phyloP scores from a whole-genome alignment of 2,888 invertebrate genomes.

The Acleris sparsana region DNA sequence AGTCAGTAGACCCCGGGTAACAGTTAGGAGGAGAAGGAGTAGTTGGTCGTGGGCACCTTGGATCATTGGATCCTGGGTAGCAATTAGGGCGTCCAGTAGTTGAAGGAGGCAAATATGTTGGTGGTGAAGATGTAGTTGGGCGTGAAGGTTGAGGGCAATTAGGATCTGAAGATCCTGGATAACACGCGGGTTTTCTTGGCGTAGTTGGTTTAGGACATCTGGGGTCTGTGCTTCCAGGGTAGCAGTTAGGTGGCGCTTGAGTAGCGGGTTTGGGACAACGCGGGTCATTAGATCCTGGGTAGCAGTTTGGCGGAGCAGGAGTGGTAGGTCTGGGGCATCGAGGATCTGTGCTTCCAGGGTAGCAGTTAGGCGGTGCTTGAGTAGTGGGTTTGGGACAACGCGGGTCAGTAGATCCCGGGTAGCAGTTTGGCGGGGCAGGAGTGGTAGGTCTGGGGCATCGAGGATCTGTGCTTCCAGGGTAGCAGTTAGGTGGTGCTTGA shows the following conservation, averaged over 20 bases:
- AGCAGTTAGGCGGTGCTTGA: constrained; percentile 42
- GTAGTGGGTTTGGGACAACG: constrained; percentile 53
- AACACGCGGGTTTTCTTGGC: constrained; percentile 43
- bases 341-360: constrained; percentile 49
- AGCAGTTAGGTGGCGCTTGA: constrained; percentile 40
- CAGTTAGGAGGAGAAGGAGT: constrained; percentile 41
- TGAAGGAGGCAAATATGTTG: constrained; percentile 46
- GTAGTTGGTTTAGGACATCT: constrained; percentile 42
- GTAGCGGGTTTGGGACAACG: constrained; percentile 48
- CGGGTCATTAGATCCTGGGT: constrained; percentile 56
- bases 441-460: constrained; percentile 54
- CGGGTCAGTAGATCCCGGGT: constrained; percentile 50
- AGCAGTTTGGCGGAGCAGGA: constrained; percentile 54
- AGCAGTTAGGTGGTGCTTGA: constrained; percentile 47
- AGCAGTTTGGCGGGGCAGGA: constrained; percentile 43
- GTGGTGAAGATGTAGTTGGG: constrained; percentile 48
- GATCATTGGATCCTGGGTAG: constrained; percentile 58
- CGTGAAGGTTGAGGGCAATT: constrained; percentile 52
- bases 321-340: constrained; percentile 49
- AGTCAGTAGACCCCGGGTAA: constrained; percentile 40
- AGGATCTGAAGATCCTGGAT: constrained; percentile 50
- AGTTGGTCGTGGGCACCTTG: constrained; percentile 42
- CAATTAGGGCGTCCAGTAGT: constrained; percentile 40
- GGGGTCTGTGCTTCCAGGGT: constrained; percentile 39
- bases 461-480: constrained; percentile 56